Evolutionary conservation across 2,113 vertebrate species (phyloP), one percentile per base, ranked within the genome.

Genomic region (Emydocephalus ijimae): DNA sequence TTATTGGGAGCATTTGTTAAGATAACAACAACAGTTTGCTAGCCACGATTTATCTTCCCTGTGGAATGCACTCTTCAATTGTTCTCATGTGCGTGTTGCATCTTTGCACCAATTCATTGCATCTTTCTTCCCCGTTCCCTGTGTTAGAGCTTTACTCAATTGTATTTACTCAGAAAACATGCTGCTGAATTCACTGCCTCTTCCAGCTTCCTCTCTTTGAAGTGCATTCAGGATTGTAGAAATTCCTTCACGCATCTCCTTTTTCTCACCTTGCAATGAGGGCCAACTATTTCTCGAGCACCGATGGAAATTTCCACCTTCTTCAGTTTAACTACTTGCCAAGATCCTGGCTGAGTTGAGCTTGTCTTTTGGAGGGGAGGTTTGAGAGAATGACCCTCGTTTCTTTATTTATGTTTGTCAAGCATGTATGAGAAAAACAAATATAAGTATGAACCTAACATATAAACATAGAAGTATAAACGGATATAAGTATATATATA

Each of bases 111-210:
- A 15, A n/a, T 69, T 5, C 11, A 0, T 64, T 12, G 26, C 12
- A 29, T 4, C 29, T 69, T 69, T n/a, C 29, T n/a, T 69, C 64
- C 12, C 5, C 11, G 8, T 69, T 69, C 29, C 12, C 29, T 69
- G 61, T 0, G 0, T n/a, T 69, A n/a, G 12, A n/a, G 29, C 64
- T 69, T 69, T 5, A 12, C 64, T n/a, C 0, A 12, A 29, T 4
- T 29, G 26, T 29, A 29, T 29, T 29, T 11, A 11, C 24, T 29
- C 61, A 3, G 26, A 29, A 64, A 64, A n/a, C 26, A 15, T 15
- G n/a, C 64, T 69, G 29, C 64, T 69, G 4, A 39, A 39, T 39
- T 39, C 39, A 39, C 39, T 39, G 39, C 39, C 39, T 39, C 39
- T 39, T n/a, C 61, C 61, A 29, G 61, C 61, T 64, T 29, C 64